phyloP scores from a whole-genome alignment of 2,888 invertebrate species.

The Pterobdella sp. region DNA sequence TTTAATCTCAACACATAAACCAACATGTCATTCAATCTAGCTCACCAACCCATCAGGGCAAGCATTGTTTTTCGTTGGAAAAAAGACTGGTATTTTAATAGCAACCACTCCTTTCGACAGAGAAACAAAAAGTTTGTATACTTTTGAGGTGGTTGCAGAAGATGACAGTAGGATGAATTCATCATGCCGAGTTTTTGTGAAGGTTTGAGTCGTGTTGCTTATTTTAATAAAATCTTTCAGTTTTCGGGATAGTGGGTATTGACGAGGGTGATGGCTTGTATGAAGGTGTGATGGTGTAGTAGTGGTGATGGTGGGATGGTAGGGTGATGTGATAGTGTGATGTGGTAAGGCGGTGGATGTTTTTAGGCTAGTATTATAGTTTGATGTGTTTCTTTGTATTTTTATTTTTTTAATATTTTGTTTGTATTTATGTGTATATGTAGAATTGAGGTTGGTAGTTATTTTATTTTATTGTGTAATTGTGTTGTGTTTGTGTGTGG shows the following conservation, averaged over 20 bases:
- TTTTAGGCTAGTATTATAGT: neutral
- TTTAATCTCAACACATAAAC: too few species aligned
- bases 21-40: too few species aligned
- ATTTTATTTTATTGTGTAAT: neutral
- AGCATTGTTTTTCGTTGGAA: constrained; percentile 31
- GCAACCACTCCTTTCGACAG: constrained; percentile 32
- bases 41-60: neutral
- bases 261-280: constrained; percentile 2
- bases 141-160: constrained; percentile 30
- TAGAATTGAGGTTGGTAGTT: neutral
- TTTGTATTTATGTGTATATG: neutral
- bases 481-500: too few species aligned
- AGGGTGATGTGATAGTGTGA: neutral
- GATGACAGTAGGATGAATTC: constrained; percentile 15
- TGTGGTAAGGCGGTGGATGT: neutral
- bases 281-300: constrained; percentile 26
- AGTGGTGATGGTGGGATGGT: constrained; percentile 24
- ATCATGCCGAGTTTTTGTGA: neutral
- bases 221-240: too few species aligned
- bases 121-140: constrained; percentile 29
- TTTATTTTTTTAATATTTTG: neutral
- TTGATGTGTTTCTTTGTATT: neutral
- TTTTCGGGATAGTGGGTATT: too few species aligned
- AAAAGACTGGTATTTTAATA: constrained; percentile 30
- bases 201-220: neutral